phyloP scores from a whole-genome alignment of 2,888 invertebrate genomes.

The Harpalus rufipes region DNA sequence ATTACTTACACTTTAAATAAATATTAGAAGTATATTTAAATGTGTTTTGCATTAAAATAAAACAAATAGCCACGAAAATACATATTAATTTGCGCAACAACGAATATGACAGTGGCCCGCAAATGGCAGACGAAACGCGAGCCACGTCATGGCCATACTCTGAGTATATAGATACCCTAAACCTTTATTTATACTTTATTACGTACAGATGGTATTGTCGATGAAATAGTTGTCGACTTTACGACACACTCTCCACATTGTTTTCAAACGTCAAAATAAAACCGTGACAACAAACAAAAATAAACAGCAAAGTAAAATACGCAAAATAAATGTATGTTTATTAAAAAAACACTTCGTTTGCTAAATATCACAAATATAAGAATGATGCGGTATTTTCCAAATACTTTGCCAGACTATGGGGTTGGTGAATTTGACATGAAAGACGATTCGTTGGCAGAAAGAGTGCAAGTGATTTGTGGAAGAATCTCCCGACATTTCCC shows the following conservation, averaged over 20 bases:
- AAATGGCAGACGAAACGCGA: too few relatives aligned
- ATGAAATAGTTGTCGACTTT: background rate
- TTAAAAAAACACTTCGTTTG: constrained; percentile 22
- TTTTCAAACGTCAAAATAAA: constrained; percentile 46
- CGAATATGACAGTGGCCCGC: too few relatives aligned
- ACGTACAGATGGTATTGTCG: too few relatives aligned
- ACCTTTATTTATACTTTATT: too few relatives aligned
- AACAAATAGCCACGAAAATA: too few relatives aligned
- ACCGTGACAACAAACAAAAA: constrained; percentile 35
- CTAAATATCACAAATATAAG: background rate
- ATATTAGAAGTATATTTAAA: too few relatives aligned
- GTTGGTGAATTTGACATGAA: constrained; percentile 55
- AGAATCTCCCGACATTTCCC: constrained; percentile 74
- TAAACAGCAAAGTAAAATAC: constrained; percentile 24
- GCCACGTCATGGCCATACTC: too few relatives aligned
- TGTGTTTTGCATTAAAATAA: too few relatives aligned
- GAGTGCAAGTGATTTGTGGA: constrained; percentile 69
- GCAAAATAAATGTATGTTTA: constrained; percentile 31
- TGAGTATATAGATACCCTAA: too few relatives aligned
- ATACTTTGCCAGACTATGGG: constrained; percentile 62
- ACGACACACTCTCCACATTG: background rate
- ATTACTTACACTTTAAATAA: too few relatives aligned
- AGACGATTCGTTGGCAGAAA: constrained; percentile 5
- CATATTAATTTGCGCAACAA: too few relatives aligned
- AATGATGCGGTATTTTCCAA: constrained; percentile 64